Evolutionary conservation across 2,797 vertebrate genomes (phyloP).

Genomic region (Danio aesculapii): DNA sequence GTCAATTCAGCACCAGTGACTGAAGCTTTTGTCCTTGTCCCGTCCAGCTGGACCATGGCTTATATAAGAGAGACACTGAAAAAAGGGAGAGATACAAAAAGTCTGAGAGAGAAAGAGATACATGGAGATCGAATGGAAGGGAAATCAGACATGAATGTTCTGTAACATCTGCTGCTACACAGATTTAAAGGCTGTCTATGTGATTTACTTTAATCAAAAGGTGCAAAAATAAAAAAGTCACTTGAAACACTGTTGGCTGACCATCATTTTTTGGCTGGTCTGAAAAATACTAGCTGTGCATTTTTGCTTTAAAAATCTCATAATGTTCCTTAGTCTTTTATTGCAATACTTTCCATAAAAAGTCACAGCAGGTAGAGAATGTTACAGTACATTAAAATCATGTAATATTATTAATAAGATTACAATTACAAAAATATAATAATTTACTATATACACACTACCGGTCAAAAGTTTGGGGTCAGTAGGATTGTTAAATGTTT

Average conservation of each 20-base stretch:
- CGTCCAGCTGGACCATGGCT: conserved; percentile 57
- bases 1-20: conserved; percentile 55
- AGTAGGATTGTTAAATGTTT: too few species aligned
- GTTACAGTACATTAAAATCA: too few species aligned
- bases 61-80: conserved; percentile 38
- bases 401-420: too few species aligned
- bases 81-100: conserved; percentile 33
- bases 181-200: conserved; percentile 25
- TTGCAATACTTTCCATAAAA: too few species aligned
- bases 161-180: conserved; percentile 48
- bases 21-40: conserved; percentile 55
- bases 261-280: not conserved
- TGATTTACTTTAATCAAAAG: conserved; percentile 18
- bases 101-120: conserved; percentile 20
- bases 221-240: not conserved
- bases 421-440: too few species aligned
- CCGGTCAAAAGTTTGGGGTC: too few species aligned
- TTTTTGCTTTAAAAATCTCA: not conserved
- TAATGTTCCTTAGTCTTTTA: too few species aligned
- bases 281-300: not conserved
- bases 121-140: conserved; percentile 36
- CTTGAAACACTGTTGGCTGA: not conserved
- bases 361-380: too few species aligned
- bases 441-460: too few species aligned
- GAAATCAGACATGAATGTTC: conserved; percentile 62